Percentiles rank a stretch among this genome's conserved stretches.
Conservation (phyloP, 1,140 invertebrate genomes). For the Drosophila pseudoananassae region DNA sequence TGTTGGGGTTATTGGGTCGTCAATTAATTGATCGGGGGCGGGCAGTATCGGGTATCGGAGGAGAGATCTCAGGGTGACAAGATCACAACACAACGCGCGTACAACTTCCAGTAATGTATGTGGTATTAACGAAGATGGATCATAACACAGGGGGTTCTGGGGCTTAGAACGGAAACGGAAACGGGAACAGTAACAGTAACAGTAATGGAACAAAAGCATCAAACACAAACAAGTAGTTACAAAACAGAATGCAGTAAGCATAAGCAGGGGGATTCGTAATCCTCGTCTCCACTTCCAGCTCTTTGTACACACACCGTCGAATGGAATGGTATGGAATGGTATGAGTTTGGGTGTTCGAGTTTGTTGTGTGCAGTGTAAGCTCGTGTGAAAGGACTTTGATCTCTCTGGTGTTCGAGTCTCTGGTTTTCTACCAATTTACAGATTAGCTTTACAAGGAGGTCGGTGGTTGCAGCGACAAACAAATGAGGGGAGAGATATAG, state of each 20-base stretch:
- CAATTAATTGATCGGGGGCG: conserved; percentile 15
- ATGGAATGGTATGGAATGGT: conserved; percentile 24
- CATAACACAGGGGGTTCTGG: conserved; percentile 17
- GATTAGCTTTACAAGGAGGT: background rate
- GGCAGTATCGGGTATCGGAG: background rate
- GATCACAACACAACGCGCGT: conserved; percentile 72
- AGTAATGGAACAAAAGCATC: conserved; percentile 28
- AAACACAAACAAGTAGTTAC: conserved; percentile 29
- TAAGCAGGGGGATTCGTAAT: conserved; percentile 31
- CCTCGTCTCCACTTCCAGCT: conserved; percentile 17
- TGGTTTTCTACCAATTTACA: conserved; percentile 33
- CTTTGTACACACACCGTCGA: conserved; percentile 31
- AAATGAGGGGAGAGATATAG: background rate
- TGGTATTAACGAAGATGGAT: conserved; percentile 24
- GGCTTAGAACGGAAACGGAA: conserved; percentile 28
- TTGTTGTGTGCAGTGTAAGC: conserved; percentile 28
- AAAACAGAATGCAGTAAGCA: conserved; percentile 41
- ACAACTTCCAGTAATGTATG: conserved; percentile 54
- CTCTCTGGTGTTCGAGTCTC: conserved; percentile 4
- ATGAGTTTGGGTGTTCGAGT: conserved; percentile 15
- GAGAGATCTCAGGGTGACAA: conserved; percentile 23
- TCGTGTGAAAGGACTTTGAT: conserved; percentile 19
- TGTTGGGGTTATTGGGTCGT: conserved; percentile 34
- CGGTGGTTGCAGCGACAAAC: background rate
- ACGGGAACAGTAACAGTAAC: conserved; percentile 1